Base-by-base conservation (phyloP, 2,797 vertebrate genomes). In the Phalloptychus januarius region DNA sequence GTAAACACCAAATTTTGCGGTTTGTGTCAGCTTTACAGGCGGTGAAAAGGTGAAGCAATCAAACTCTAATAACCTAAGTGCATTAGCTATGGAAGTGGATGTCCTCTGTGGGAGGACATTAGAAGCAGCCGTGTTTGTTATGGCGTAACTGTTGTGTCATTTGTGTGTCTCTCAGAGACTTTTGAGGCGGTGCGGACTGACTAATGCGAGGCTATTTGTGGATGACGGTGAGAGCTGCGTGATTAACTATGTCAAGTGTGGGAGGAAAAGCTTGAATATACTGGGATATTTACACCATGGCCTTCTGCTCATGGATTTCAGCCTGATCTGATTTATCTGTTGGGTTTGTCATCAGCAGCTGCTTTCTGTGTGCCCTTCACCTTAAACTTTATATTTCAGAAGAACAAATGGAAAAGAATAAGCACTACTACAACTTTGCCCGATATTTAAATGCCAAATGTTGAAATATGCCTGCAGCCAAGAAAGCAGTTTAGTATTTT, bases 181-280 rank as follows among this genome's bases (percentile, higher is more conserved):
- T 31, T 83, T n/a, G 86, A 78, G 85, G 72, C 46, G 46, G 74
- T 79, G 84, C 31, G 76, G 86, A 54, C 85, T 83, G 89, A 89
- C 86, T 86, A 88, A 87, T 87, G 83, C 72, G 46, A 25, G 44
- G 79, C 89, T 93, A 92, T 94, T 93, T 93, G 82, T 85, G 84
- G 87, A 74, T 44, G 63, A 87, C 80, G 85, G 78, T 38, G 84
- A 85, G 79, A 90, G 86, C 79, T 45, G 54, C 78, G 65, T 91
- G 90, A 89, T 93, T 84, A 89, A 92, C 82, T 76, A 76, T 89
- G 89, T 90, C 90, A 83, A 88, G 91, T 83, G 92, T 93, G 81
- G 91, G 90, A 87, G 81, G 89, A 69, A 20, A 77, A 71, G 83
- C 84, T 84, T 88, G 89, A 85, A 84, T 71, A 85, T 61, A 16